Evolutionary conservation across 2,113 vertebrate genomes (phyloP), one percentile per base, ranked within the genome.

Genomic region (Numenius arquata): DNA sequence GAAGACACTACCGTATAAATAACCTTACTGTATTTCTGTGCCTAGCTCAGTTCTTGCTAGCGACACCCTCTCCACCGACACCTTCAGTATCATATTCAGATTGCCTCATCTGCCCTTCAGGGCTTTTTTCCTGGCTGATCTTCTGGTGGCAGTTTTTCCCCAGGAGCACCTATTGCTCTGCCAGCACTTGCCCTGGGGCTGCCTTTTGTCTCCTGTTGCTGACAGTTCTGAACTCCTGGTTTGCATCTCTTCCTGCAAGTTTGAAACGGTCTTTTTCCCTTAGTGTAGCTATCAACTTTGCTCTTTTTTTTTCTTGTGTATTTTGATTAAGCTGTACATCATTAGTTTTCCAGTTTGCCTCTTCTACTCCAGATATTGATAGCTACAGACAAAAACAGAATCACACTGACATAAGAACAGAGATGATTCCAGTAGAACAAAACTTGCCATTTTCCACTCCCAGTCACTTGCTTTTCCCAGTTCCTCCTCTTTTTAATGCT

Each of bases 181-280:
- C 62, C 76, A 93, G 73, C 73, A 9, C 48, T 72, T 89, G 80
- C 78, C 94, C 75, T 52, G 43, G 29, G 82, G 85, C 88, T 94
- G 47, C 76, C 80, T 93, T 93, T 93, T 86, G 55, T 91, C 70
- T 90, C 56, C 48, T 75, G 6, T 74, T 92, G 40, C 80, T 93
- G 92, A 81, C 76, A 94, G 61, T 81, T 92, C 50, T 84, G 79
- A 83, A n/a, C 52, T 71, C 71, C 56, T 71, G 38, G 25, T 95
- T 73, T 88, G 45, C n/a, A 40, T 76, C 50, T 68, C 58, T 93
- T 94, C 52, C 66, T 86, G 63, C 92, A 80, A 88, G 80, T 78
- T 81, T 72, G 43, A 81, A 94, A 85, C 1, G 2, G 32, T 71
- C 58, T 88, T 91, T 84, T 89, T 74, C 34, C 56, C 40, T 83